phyloP scores from a whole-genome alignment of 2,888 invertebrate species.

The Pterostichus niger region DNA sequence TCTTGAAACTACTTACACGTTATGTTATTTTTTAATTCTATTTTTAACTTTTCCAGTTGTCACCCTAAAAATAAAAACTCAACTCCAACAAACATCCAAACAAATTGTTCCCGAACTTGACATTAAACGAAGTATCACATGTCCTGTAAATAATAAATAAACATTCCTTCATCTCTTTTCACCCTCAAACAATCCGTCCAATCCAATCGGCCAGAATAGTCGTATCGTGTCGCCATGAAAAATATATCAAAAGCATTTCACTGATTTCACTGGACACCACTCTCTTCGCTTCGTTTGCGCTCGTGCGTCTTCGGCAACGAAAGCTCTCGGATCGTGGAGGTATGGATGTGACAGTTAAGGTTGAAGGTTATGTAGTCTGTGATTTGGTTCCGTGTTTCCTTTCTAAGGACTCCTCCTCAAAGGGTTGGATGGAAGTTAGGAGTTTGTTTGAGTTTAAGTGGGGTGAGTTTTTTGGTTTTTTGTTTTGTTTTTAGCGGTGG shows the following conservation, averaged over 20 bases:
- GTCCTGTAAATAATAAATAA: slow-evolving; percentile 37
- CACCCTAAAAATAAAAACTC: background rate
- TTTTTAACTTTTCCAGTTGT: background rate
- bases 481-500: background rate
- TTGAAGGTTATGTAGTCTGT: slow-evolving; percentile 40
- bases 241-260: slow-evolving; percentile 47
- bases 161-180: background rate
- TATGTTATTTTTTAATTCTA: background rate
- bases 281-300: background rate
- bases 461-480: background rate
- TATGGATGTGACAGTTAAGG: slow-evolving; percentile 32
- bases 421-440: slow-evolving; percentile 22
- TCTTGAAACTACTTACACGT: background rate
- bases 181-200: slow-evolving; percentile 5
- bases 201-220: slow-evolving; percentile 27
- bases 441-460: background rate
- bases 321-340: background rate
- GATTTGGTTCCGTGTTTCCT: slow-evolving; percentile 44
- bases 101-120: slow-evolving; percentile 26
- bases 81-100: background rate
- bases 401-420: slow-evolving; percentile 34
- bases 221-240: slow-evolving; percentile 38
- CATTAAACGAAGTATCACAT: slow-evolving; percentile 35
- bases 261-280: slow-evolving; percentile 23
- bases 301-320: slow-evolving; percentile 10